These are phyloP conservation scores for Paedocypris micromegethes DNA, from an alignment of 2,797 vertebrate genomes.

Conservation along the genomic window DNA sequence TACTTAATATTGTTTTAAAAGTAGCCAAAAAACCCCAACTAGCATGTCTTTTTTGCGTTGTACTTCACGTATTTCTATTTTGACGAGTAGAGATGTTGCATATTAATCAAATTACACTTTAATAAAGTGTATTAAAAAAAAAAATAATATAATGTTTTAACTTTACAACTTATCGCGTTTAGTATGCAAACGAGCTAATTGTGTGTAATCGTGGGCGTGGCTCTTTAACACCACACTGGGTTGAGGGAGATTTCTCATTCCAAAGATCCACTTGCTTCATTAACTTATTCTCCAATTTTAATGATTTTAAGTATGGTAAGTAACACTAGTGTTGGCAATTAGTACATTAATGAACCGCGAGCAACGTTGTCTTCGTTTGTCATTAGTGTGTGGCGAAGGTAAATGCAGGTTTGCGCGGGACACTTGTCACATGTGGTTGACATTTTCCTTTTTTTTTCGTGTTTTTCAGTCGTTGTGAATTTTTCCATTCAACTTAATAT, in stretches of 20 bases:
- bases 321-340: neutral
- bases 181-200: constrained; percentile 24
- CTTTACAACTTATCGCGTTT: constrained; percentile 27
- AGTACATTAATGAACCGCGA: neutral
- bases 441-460: neutral
- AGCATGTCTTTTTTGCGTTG: neutral
- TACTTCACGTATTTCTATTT: too few species aligned
- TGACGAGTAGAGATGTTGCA: too few species aligned
- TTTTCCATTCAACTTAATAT: constrained; percentile 8
- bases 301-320: constrained; percentile 50
- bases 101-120: too few species aligned
- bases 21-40: too few species aligned
- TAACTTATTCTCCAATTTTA: constrained; percentile 48
- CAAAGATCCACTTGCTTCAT: neutral
- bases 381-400: too few species aligned
- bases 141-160: constrained; percentile 21
- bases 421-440: constrained; percentile 1
- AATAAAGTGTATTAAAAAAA: neutral
- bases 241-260: neutral
- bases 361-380: neutral
- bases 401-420: constrained; percentile 1
- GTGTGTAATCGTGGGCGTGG: constrained; percentile 33
- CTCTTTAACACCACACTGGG: neutral
- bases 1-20: too few species aligned
- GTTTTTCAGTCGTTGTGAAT: too few species aligned